A percentile compares a stretch with the other conserved stretches of the same genome.
phyloP scores from a whole-genome alignment of 2,797 vertebrate genomes.

The Bovichtus diacanthus region DNA sequence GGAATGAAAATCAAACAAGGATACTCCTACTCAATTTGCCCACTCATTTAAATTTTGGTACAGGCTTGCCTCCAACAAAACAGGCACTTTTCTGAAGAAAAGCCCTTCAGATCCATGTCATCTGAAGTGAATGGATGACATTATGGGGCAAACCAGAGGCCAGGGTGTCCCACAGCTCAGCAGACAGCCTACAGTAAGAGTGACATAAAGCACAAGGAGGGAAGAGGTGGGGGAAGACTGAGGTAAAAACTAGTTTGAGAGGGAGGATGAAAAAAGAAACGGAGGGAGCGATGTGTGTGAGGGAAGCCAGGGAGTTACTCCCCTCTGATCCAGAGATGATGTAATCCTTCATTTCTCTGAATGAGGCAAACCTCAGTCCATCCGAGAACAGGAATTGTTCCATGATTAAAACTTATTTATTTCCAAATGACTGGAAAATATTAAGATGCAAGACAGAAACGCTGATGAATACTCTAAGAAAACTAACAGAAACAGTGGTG shows the following conservation, averaged over 20 bases:
- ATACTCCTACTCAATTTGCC: not conserved
- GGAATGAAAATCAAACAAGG: not conserved
- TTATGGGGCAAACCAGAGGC: not conserved
- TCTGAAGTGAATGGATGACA: not conserved
- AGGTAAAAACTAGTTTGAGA: constrained; percentile 11
- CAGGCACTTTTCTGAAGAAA: not conserved
- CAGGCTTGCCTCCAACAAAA: not conserved
- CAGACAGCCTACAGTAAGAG: not conserved
- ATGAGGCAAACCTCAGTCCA: constrained; percentile 54
- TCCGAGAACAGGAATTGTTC: constrained; percentile 53
- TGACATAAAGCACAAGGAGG: constrained; percentile 4
- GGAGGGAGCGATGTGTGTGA: constrained; percentile 28
- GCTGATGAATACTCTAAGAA: not conserved
- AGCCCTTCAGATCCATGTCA: constrained; percentile 4
- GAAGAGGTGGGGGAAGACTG: constrained; percentile 1
- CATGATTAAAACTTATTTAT: constrained; percentile 55
- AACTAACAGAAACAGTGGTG: constrained; percentile 8
- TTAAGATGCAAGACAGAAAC: constrained; percentile 31
- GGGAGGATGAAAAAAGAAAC: constrained; percentile 33
- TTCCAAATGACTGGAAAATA: constrained; percentile 53
- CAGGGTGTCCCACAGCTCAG: constrained; percentile 7
- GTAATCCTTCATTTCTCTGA: constrained; percentile 66
- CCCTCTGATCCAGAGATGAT: constrained; percentile 60
- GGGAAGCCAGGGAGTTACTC: constrained; percentile 60
- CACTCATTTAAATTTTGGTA: not conserved